Conservation (phyloP, 2,113 vertebrate genomes). For the Trichechus manatus region DNA sequence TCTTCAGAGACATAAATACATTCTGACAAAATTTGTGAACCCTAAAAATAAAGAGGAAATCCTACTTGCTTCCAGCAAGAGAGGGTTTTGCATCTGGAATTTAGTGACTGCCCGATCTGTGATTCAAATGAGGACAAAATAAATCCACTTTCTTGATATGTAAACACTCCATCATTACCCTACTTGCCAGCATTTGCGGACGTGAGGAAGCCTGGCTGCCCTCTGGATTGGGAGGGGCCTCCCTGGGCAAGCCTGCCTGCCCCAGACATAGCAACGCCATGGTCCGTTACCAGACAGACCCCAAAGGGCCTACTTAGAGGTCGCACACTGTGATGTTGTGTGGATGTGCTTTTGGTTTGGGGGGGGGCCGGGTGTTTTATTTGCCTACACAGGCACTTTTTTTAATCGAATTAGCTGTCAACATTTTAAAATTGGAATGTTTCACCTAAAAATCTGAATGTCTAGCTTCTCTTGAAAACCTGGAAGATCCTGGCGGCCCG, state of each 20-base stretch:
- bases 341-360: background rate
- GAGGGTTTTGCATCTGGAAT: background rate
- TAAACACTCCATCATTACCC: background rate
- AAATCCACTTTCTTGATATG: background rate
- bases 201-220: background rate
- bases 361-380: background rate
- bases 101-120: background rate
- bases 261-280: background rate
- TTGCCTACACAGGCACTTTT: background rate
- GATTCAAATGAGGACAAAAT: conserved; percentile 6
- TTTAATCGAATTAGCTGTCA: background rate
- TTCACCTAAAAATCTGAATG: background rate
- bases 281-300: background rate
- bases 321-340: background rate
- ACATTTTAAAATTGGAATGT: background rate
- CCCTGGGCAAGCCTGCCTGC: background rate
- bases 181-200: background rate
- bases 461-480: background rate
- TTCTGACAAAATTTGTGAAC: background rate
- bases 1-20: background rate
- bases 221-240: background rate
- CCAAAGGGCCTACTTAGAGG: background rate
- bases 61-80: background rate
- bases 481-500: background rate
- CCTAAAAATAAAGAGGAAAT: background rate